Base-by-base conservation (phyloP, 2,888 invertebrate species). In the Idaea biselata region DNA sequence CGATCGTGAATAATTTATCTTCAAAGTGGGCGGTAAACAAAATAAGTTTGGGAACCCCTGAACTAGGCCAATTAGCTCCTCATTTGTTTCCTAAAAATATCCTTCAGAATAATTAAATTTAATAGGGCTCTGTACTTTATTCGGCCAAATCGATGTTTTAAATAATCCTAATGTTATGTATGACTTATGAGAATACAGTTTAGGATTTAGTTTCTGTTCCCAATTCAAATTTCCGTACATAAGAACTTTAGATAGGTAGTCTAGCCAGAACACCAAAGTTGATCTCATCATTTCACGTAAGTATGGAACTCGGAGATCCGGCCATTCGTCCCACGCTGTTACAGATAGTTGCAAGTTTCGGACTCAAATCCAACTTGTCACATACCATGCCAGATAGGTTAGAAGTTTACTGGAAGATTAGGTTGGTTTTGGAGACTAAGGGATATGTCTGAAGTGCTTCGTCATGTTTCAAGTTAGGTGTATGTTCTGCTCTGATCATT, bases 291-390 rank as follows among this genome's bases (percentile, higher is more conserved):
- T 44, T 44, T 44, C 44, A 44, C 1, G 44, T 44, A 44, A 44
- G 44, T 44, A 44, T 44, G 44, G 44, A 44, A 44, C 44, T 5
- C 32, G 1, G 32, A 32, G 32, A 44, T 44, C 44, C 44, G 44
- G 44, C 44, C 44, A 44, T 44, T 44, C 44, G 44, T 44, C 44
- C 44, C 44, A 44, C 44, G 44, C 44, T 44, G 44, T 44, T 44
- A 44, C 44, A 44, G 44, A 44, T 44, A 44, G 44, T 44, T 44
- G 44, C 44, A 11, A 44, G 44, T 44, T 44, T 44, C 44, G 44
- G 44, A 44, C 44, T 44, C 44, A 44, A 44, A 44, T 44, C 11
- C 44, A 44, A 44, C 44, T 44, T 44, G 44, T 44, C 44, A 44
- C 44, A 44, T 44, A 44, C 44, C 44, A 44, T 44, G 11, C 44